These are phyloP conservation scores for Pluvialis apricaria DNA, from an alignment of 2,113 vertebrate species.

Conservation along the genomic window DNA sequence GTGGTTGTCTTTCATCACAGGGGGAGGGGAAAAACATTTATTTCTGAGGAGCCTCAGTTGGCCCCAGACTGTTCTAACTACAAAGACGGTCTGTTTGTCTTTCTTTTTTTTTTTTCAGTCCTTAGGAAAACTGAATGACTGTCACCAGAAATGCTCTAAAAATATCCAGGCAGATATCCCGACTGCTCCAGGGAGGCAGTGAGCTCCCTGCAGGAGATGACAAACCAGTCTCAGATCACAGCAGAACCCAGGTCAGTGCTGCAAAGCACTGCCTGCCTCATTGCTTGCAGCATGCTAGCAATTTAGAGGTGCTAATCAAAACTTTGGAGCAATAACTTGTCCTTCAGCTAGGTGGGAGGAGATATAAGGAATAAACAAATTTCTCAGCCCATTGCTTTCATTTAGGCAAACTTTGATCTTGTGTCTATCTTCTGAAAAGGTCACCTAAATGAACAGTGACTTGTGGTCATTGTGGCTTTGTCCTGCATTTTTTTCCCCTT, in stretches of 20 bases:
- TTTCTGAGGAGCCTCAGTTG: not conserved
- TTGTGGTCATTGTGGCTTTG: not conserved
- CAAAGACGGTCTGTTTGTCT: not conserved
- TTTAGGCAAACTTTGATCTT: not conserved
- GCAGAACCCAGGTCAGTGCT: not conserved
- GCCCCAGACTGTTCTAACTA: not conserved
- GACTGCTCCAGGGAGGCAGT: not conserved
- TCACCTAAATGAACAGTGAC: not conserved
- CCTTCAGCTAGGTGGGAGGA: not conserved
- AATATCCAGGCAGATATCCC: slow-evolving; percentile 1
- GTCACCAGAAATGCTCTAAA: slow-evolving; percentile 17
- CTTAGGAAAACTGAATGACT: not conserved
- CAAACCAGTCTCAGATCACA: not conserved
- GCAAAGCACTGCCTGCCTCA: not conserved
- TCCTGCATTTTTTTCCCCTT: not conserved
- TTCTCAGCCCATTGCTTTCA: not conserved
- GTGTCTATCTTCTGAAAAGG: not conserved
- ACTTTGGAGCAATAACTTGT: not conserved
- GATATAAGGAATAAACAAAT: not conserved
- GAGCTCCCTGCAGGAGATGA: not conserved
- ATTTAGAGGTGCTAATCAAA: slow-evolving; percentile 5
- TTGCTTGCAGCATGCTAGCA: not conserved
- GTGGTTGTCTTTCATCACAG: not conserved
- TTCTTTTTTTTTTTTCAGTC: not conserved
- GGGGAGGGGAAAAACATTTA: not conserved